Evolutionary conservation across 53 echinoderm and acorn worm species (phyloP), one percentile per base, ranked within the genome.

Genomic region (Luidia sarsii): DNA sequence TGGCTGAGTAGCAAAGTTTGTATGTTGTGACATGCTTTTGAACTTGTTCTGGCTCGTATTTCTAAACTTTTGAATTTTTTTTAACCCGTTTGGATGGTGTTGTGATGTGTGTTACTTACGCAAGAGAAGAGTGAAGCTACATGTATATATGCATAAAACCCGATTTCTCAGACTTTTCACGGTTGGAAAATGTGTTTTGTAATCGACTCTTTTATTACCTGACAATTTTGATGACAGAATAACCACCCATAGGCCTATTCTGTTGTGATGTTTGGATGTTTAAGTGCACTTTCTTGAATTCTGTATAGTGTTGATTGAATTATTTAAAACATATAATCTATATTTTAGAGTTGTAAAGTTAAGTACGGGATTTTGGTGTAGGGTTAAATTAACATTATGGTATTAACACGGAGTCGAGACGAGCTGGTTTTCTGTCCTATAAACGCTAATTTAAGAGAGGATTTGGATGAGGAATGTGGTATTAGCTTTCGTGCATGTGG

Each of bases 311-410:
- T 57, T 59, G 60, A 32, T 32, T 60, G 41, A 25, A 48, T 55
- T 77, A 77, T 77, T 77, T 77, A 61, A 77, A 48, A 55, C 61
- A 77, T 72, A 77, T 77, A 77, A 60, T 61, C 77, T 77, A 77
- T 77, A 77, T 77, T 77, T 77, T 77, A 77, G 61, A 77, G 61
- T 77, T 39, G 31, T 41, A 41, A 41, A 60, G 18, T 60, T 45
- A 59, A 50, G 51, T 69, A 27, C n/a, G n/a, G n/a, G n/a, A 46
- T 27, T 7, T 41, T 74, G 77, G 77, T 61, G 77, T 77, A 60
- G 77, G 46, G 77, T 37, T n/a, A 30, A 29, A 30, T 35, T 77
- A 39, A 77, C 18, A 43, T 59, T 48, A 10, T 41, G 25, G 7
- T 21, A 6, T 30, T 64, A 19, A 7, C 57, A 29, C 25, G 34